Base-by-base conservation (phyloP, 2,797 vertebrate species). In the Lacerta agilis region DNA sequence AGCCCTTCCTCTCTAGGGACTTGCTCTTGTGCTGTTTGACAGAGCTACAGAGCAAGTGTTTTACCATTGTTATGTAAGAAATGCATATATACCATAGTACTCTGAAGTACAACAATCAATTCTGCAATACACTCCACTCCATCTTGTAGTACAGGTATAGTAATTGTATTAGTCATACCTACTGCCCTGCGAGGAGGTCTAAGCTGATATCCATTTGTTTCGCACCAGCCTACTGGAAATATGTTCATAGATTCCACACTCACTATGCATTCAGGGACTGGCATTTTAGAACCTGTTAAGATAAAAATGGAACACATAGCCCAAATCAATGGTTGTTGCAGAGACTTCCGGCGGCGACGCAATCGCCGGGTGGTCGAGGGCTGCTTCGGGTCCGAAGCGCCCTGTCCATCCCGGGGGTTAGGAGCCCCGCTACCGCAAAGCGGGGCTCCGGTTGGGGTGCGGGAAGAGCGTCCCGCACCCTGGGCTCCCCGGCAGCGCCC, bases 161-260 rank as follows among this genome's bases (percentile, higher is more conserved):
- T 4, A 87, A 5, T 36, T 33, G 87, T 78, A 79, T 13, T 91
- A 76, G 87, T 0, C 93, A 71, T 95, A 99, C 99, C 98, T 97
- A 97, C 96, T 93, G 98, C 97, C 96, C 98, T 98, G 92, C 97
- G 97, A 95, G 98, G 98, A 95, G 98, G 95, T 87, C 98, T 97
- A 11, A 99, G 98, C 23, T 98, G 98, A 93, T 98, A 98, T 82
- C 99, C 99, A 25, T 99, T 99, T 7, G 98, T 99, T 93, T 99
- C 99, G 97, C 99, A 99, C 99, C 99, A 99, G 94, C 99, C 98
- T 95, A 99, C 97, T 66, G 99, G 99, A 95, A 99, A 99, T 94
- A 99, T 98, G 95, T 99, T 98, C 93, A 99, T 98, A 7, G 99
- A 99, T 92, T 99, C 98, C 92, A 98, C 97, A 45, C 98, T 98